These are phyloP conservation scores for Scelioninae gen. 1 DNA, from an alignment of 2,888 invertebrate genomes.

Conservation along the genomic window DNA sequence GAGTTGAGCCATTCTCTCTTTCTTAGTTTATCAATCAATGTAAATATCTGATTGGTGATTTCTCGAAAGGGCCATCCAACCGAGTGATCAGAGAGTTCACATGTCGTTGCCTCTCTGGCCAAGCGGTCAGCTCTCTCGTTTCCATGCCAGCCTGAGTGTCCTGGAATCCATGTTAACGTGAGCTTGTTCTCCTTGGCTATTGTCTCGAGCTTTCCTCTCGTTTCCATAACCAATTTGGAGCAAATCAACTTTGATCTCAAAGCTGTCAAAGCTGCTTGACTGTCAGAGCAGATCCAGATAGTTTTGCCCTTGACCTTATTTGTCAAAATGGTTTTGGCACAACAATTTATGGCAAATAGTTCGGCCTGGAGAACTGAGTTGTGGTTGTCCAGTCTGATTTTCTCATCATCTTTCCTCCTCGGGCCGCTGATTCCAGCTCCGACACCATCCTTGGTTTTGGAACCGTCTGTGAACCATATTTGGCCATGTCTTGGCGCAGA, in stretches of 20 bases:
- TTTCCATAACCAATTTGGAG: background rate
- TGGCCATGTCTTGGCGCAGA: background rate
- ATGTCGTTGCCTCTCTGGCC: background rate
- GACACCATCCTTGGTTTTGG: background rate
- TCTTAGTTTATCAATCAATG: background rate
- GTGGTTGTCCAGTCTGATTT: background rate
- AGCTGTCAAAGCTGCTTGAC: conserved; percentile 10
- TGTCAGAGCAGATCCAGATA: conserved; percentile 29
- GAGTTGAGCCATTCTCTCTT: background rate
- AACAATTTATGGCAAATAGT: conserved; percentile 11
- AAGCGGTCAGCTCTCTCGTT: conserved; percentile 15
- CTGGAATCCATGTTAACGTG: conserved; percentile 15
- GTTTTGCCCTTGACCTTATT: background rate
- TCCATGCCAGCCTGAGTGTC: conserved; percentile 17
- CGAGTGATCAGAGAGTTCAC: background rate
- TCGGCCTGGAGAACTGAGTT: conserved; percentile 24
- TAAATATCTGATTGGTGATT: background rate
- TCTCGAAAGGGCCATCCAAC: conserved; percentile 2
- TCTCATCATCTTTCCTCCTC: background rate
- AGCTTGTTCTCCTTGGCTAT: conserved; percentile 8
- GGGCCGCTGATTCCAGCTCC: background rate
- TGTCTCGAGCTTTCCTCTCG: background rate
- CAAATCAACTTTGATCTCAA: background rate
- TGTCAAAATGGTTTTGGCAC: conserved; percentile 12
- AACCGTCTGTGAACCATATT: background rate